Evolutionary conservation across 2,113 vertebrate genomes (phyloP), one percentile per base, ranked within the genome.

Genomic region (Amblyornis subalaris): DNA sequence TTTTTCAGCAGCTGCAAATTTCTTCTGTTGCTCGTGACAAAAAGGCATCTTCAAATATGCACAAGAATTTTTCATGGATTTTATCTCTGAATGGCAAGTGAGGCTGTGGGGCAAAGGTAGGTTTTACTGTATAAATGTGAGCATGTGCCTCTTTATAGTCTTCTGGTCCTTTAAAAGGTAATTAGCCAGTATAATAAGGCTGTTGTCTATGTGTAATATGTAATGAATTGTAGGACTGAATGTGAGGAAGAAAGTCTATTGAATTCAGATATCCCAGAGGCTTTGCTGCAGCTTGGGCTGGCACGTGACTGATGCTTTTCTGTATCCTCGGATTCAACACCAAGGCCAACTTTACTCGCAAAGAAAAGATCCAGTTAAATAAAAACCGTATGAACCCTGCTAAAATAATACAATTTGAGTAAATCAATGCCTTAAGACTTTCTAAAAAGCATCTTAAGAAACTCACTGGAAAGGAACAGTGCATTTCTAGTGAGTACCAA

Each of bases 361-460:
- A 85, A 88, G 55, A 81, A 83, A 92, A 82, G 58, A 89, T 70
- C 29, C 58, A 50, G 44, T 89, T 75, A 78, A 95, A 94, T 89
- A 89, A 87, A 96, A 87, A 54, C 6, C 71, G 44, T 44, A 91
- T 73, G 81, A 94, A 54, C 9, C 33, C 42, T 51, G 17, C 23
- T 82, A 76, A 91, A 93, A 88, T 79, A 79, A 82, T 75, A 38
- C 28, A 69, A 85, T 69, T 69, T 92, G 47, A 92, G 84, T 69
- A 82, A 90, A 93, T 81, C 45, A 65, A 9, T 94, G 66, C 33
- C 53, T 71, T 75, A 87, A 62, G 81, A 91, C 40, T 82, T 89
- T 74, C 53, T 70, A 64, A 80, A 77, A 92, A 92, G 25, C 62
- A 19, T 54, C 50, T 77, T 78, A 48, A 80, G 74, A 88, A 88